Evolutionary conservation across 1,140 invertebrate genomes (phyloP), one percentile per base, ranked within the genome.

Genomic region (Diploscapter pachys): DNA sequence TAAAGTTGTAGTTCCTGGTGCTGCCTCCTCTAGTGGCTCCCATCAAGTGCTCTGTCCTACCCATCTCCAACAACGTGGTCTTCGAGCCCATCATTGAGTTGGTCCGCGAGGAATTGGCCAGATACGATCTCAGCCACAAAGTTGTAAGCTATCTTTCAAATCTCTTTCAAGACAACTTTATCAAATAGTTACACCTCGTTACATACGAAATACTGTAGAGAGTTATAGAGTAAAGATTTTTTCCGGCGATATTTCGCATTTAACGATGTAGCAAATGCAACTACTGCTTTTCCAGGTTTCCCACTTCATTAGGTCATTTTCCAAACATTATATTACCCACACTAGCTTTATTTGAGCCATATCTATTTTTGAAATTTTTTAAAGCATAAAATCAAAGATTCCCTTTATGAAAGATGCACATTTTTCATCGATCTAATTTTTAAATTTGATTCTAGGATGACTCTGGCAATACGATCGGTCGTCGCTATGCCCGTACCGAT

Each of bases 21-120:
- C 86, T 99, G 50, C 95, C 96, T 48, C 89, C 95, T 0, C 81
- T 92, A 55, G 92, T 99, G 73, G 93, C 96, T 4, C 96, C 96
- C 49, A 89, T 96, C 77, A 98, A 99, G 86, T 98, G 95, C 86
- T 94, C 94, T 55, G 92, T 99, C 3, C 89, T 99, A 78, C 96
- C 96, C 3, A 88, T 99, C 1, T 95, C 93, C 86, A 90, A 90
- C 69, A 96, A 98, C 86, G 83, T 89, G 2, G 93, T 96, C 79
- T 95, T 98, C 85, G 87, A 90, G 75, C 91, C 93, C 6, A 93
- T 94, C 87, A 91, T 96, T 9, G 90, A 91, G 76, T 85, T 91
- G 84, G 86, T 98, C 55, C 94, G 92, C 90, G 90, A 91, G 82
- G 85, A 80, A 56, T 87, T 99, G 56, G 93, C 91, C 4, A 88